Evolutionary conservation across 2,113 vertebrate genomes (phyloP), one percentile per base, ranked within the genome.

Genomic region (Cryptomyrus ogoouensis): DNA sequence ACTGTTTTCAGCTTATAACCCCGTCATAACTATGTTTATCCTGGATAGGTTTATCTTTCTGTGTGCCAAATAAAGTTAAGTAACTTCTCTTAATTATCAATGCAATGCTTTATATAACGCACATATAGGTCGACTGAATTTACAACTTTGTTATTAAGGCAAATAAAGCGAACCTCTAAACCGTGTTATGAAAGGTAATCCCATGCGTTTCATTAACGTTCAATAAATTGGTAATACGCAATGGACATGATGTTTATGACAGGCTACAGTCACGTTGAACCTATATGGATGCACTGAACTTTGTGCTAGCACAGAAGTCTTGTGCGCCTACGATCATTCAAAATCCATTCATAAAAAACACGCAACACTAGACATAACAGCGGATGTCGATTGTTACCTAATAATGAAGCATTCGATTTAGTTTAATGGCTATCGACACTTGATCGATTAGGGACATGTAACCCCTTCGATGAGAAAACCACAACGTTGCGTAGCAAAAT

Each of bases 331-430:
- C n/a, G 35, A n/a, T 24, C 24, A 24, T 88, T 42, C 31, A 88
- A 24, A 66, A 88, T 56, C 42, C 87, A 66, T 88, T 88, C 53
- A 88, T 42, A 39, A 88, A 58, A 66, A 19, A 42, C 49, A 50
- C 3, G 17, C 70, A 17, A 35, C 35, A 80, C 15, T 80, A 50
- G 9, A 86, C 44, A 10, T 27, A 39, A 31, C 8, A 9, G 85
- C 49, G 27, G n/a, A 10, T 27, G 24, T 87, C 49, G 49, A 13
- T 49, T 5, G 77, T 12, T 27, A 66, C 15, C 39, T 17, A 80
- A 80, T 80, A 42, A 80, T 19, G 13, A 44, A 27, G 0, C 17
- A 21, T 83, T 70, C 10, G n/a, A 27, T 27, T 31, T 31, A 70
- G 10, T 70, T 70, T 70, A 31, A 70, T 31, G 62, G 10, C n/a